Evolutionary conservation across 2,888 invertebrate species (phyloP).

Genomic region (Ochlodes sylvanus): DNA sequence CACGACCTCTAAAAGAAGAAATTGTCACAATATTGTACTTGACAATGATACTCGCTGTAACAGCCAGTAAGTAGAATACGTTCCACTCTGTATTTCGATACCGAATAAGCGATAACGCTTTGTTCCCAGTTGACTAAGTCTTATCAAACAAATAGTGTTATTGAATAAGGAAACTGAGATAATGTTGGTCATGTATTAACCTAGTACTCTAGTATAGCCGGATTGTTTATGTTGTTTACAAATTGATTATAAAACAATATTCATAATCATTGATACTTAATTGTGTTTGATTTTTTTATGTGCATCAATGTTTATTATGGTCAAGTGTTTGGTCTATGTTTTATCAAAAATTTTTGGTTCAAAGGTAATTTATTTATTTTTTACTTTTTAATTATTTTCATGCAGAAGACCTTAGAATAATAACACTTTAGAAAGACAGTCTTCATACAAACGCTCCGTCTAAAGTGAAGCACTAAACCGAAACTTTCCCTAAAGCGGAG

Average conservation of each 20-base stretch:
- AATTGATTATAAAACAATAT: background rate
- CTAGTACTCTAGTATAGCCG: background rate
- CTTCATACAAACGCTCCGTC: too few species aligned
- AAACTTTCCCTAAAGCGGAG: too few species aligned
- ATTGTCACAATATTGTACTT: slow-evolving; percentile 14
- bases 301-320: slow-evolving; percentile 19
- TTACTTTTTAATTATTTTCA: too few species aligned
- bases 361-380: slow-evolving; percentile 23
- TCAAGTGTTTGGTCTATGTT: slow-evolving; percentile 23
- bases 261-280: background rate
- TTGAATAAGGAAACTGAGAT: slow-evolving; percentile 24
- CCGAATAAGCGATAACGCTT: slow-evolving; percentile 32
- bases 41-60: slow-evolving; percentile 11
- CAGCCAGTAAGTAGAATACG: slow-evolving; percentile 4
- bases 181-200: slow-evolving; percentile 16
- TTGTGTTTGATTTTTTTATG: background rate
- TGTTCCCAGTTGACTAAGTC: slow-evolving; percentile 61
- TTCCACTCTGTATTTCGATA: slow-evolving; percentile 17
- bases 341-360: slow-evolving; percentile 16
- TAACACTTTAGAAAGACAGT: too few species aligned
- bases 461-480: too few species aligned
- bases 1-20: background rate
- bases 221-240: slow-evolving; percentile 12
- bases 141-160: slow-evolving; percentile 43
- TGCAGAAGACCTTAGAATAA: too few species aligned